These are phyloP conservation scores for Salmo trutta DNA, from an alignment of 2,797 vertebrate species.

Conservation along the genomic window DNA sequence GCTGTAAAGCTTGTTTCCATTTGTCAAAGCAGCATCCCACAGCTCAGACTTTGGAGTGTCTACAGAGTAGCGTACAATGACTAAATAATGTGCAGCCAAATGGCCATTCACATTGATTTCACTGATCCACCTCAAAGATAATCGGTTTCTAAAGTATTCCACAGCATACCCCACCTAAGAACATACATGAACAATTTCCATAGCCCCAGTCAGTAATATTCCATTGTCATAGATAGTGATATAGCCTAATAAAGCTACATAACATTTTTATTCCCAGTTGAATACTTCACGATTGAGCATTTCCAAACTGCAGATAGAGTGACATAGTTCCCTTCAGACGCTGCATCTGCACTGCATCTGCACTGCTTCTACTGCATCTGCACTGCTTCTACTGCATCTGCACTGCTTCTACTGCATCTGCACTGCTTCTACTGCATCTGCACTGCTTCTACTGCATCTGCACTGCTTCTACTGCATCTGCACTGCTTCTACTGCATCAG, in stretches of 20 bases:
- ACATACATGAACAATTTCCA: background rate
- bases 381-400: slow-evolving; percentile 3
- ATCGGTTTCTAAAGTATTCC: background rate
- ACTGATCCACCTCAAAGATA: background rate
- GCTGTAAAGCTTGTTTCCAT: background rate
- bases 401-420: background rate
- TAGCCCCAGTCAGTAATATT: slow-evolving; percentile 4
- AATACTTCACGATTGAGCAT: slow-evolving; percentile 48
- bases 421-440: background rate
- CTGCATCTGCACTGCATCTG: background rate
- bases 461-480: slow-evolving; percentile 6
- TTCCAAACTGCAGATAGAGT: slow-evolving; percentile 38
- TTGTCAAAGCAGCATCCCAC: background rate
- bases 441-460: slow-evolving; percentile 1
- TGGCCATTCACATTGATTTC: background rate
- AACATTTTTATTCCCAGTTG: slow-evolving; percentile 32
- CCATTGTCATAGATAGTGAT: slow-evolving; percentile 9
- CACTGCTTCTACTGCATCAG: background rate
- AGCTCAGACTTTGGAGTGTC: background rate
- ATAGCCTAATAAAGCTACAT: slow-evolving; percentile 21
- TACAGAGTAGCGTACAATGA: background rate
- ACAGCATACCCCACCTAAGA: background rate
- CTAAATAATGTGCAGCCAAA: background rate
- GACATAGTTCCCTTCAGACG: slow-evolving; percentile 18
- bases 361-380: background rate